Evolutionary conservation across 2,888 invertebrate species (phyloP).

Genomic region (Torymus texanus): DNA sequence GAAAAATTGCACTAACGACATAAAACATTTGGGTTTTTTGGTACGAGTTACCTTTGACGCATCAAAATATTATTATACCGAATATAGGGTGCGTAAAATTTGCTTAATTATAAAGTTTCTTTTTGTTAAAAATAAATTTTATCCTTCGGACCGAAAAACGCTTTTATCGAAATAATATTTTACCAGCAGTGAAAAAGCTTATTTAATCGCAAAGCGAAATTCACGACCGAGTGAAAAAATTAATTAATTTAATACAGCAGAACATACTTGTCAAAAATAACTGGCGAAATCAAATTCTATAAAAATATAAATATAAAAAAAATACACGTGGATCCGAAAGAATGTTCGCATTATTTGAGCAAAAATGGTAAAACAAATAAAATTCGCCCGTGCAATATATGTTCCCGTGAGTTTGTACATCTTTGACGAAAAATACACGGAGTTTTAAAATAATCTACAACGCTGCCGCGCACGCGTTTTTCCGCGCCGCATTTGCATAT

Average conservation of each 20-base stretch:
- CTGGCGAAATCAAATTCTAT: constrained; percentile 4
- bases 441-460: constrained; percentile 35
- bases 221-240: neutral
- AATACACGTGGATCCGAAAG: neutral
- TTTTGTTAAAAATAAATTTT: too few relatives aligned
- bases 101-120: too few relatives aligned
- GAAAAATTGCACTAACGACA: too few relatives aligned
- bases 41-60: too few relatives aligned
- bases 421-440: constrained; percentile 8
- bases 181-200: too few relatives aligned
- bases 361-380: constrained; percentile 14
- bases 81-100: too few relatives aligned
- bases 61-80: too few relatives aligned
- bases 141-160: too few relatives aligned
- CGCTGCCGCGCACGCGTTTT: neutral
- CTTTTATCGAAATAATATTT: too few relatives aligned
- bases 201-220: neutral
- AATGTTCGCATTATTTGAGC: constrained; percentile 1
- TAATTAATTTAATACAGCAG: constrained; percentile 1
- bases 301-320: neutral
- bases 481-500: neutral
- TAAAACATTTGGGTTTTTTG: too few relatives aligned
- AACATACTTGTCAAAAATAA: neutral
- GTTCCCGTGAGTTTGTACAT: neutral
- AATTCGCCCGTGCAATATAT: too few relatives aligned